Conservation (phyloP, 2,113 vertebrate genomes). For the Stegastes partitus region DNA sequence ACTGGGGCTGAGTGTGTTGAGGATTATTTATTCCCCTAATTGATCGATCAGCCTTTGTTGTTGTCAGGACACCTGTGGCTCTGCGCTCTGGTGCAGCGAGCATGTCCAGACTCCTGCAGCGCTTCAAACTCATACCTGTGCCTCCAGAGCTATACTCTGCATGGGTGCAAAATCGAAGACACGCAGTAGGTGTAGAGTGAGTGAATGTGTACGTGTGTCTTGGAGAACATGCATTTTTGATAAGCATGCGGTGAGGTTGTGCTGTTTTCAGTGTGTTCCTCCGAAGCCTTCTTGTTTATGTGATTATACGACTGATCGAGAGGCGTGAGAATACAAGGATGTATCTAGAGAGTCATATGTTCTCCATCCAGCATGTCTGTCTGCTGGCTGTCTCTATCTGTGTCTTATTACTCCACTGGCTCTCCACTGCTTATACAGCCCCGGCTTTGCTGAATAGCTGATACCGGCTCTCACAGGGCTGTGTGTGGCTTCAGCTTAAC, state of each 20-base stretch:
- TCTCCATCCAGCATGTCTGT: conserved; percentile 17
- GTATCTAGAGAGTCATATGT: conserved; percentile 21
- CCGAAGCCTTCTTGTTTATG: conserved; percentile 14
- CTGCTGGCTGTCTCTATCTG: conserved; percentile 32
- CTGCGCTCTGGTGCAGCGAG: background rate
- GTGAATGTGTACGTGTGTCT: background rate
- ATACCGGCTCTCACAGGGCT: conserved; percentile 62
- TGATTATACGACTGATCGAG: background rate
- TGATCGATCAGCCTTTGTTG: conserved; percentile 54
- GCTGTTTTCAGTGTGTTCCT: background rate
- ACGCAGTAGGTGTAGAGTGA: background rate
- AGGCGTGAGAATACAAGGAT: background rate
- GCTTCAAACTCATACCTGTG: conserved; percentile 39
- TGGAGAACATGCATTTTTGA: conserved; percentile 18
- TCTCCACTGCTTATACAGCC: conserved; percentile 33
- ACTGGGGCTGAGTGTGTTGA: conserved; percentile 31
- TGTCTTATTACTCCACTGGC: conserved; percentile 31
- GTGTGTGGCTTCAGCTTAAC: conserved; percentile 63
- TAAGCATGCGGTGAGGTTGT: background rate
- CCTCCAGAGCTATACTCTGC: conserved; percentile 13
- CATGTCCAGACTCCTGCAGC: conserved; percentile 42
- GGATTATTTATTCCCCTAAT: conserved; percentile 70
- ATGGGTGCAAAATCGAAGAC: background rate
- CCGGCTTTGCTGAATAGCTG: conserved; percentile 51
- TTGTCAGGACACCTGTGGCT: conserved; percentile 63